Conservation (phyloP, 2,113 vertebrate genomes). For the Setophaga petechia region DNA sequence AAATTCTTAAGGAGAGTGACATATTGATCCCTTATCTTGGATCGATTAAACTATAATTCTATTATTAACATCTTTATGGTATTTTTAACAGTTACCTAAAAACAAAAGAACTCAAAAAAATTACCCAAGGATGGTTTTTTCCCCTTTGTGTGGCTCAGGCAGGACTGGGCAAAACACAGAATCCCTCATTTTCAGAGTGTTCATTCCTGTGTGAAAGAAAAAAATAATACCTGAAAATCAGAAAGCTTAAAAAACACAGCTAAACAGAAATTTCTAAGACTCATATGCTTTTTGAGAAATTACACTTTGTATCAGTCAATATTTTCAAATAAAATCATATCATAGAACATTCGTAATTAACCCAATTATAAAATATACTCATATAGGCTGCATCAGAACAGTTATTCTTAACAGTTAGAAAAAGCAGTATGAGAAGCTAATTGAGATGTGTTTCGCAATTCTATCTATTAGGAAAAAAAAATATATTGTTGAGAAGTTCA, state of each 20-base stretch:
- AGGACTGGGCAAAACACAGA: neutral
- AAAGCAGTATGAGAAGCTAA: neutral
- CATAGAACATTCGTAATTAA: neutral
- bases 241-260: neutral
- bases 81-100: constrained; percentile 27
- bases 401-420: neutral
- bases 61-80: constrained; percentile 38
- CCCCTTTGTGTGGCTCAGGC: neutral
- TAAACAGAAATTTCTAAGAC: neutral
- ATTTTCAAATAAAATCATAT: neutral
- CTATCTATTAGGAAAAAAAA: neutral
- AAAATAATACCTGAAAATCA: neutral
- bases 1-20: neutral
- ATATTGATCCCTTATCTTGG: neutral
- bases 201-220: neutral
- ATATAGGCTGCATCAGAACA: neutral
- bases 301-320: neutral
- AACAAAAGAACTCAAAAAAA: constrained; percentile 36
- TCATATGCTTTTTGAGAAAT: neutral
- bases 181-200: neutral
- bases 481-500: neutral
- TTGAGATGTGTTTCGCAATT: neutral
- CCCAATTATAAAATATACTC: neutral
- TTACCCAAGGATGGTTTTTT: neutral
- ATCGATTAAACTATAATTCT: neutral